phyloP scores from a whole-genome alignment of 2,888 invertebrate species.

The Allacma fusca region DNA sequence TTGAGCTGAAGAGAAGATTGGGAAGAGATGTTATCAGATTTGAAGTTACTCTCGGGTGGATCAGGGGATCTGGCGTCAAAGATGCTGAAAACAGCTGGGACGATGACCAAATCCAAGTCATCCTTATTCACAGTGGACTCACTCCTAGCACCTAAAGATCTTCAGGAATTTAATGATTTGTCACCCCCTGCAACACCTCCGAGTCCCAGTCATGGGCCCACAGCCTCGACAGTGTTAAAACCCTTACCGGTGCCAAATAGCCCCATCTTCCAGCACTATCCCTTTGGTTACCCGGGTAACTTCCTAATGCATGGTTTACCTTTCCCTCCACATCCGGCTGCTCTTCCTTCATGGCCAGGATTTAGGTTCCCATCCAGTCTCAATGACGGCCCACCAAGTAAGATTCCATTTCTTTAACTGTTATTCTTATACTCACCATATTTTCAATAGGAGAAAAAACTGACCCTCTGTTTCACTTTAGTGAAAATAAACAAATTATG shows the following conservation, averaged over 20 bases:
- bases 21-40: conserved; percentile 57
- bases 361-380: conserved; percentile 57
- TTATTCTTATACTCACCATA: not conserved
- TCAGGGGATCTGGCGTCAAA: conserved; percentile 20
- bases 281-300: conserved; percentile 61
- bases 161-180: conserved; percentile 51
- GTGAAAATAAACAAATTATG: conserved; percentile 17
- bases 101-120: conserved; percentile 51
- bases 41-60: conserved; percentile 52
- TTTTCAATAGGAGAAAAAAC: not conserved
- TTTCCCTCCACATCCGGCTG: conserved; percentile 58
- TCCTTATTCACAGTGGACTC: conserved; percentile 61
- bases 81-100: conserved; percentile 31
- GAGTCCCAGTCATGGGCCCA: conserved; percentile 50
- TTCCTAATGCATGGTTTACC: conserved; percentile 60
- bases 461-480: not conserved
- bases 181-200: conserved; percentile 62
- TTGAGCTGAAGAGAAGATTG: not conserved
- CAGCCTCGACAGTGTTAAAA: conserved; percentile 53
- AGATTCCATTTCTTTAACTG: conserved; percentile 41
- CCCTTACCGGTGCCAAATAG: conserved; percentile 60
- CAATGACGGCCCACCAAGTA: conserved; percentile 57
- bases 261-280: conserved; percentile 59
- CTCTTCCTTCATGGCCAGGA: conserved; percentile 57
- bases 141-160: conserved; percentile 48